Conservation (phyloP, 2,113 vertebrate genomes). For the Hipposideros armiger region DNA sequence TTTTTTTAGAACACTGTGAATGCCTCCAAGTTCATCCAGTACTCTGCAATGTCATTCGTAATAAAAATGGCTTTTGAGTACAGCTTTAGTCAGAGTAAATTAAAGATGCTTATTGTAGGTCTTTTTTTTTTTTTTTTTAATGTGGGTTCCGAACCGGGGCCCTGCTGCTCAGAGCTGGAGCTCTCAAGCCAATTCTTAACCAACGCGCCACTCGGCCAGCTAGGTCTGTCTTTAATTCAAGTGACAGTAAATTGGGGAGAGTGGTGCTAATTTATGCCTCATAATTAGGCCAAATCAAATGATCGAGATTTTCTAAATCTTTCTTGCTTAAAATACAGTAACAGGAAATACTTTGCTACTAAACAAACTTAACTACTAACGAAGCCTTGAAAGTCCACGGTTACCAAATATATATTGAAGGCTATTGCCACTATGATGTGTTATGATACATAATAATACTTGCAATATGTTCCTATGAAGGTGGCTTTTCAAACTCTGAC, state of each 20-base stretch:
- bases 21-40: constrained; percentile 2
- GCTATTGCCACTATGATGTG: not conserved
- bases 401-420: not conserved
- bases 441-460: not conserved
- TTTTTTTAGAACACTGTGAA: constrained; percentile 20
- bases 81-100: not conserved
- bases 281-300: constrained; percentile 23
- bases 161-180: too few species aligned
- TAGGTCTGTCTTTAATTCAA: not conserved
- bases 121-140: too few species aligned
- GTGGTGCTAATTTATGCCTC: not conserved
- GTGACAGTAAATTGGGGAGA: not conserved
- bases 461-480: not conserved
- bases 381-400: not conserved
- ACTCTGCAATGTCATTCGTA: not conserved
- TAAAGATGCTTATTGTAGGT: not conserved
- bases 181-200: too few species aligned
- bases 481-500: not conserved
- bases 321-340: not conserved
- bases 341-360: not conserved
- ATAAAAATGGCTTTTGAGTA: not conserved
- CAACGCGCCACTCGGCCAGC: too few species aligned
- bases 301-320: not conserved
- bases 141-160: too few species aligned
- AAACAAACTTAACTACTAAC: not conserved